phyloP scores from a whole-genome alignment of 2,797 vertebrate species.

The Microctenopoma stevenorrisi region DNA sequence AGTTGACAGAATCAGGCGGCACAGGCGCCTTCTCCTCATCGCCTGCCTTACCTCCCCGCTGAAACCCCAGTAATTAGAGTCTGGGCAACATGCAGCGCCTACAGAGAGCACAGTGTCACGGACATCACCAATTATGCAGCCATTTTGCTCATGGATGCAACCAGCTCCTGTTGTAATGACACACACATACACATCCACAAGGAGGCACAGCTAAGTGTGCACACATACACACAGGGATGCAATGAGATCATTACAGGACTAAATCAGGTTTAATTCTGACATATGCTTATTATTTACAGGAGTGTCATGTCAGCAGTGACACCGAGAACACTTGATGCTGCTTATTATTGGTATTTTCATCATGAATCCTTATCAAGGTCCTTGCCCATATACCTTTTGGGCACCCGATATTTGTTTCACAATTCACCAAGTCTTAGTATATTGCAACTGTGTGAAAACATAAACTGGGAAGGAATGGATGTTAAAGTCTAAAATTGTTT shows the following conservation, averaged over 20 bases:
- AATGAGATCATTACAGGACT: conserved; percentile 74
- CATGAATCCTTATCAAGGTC: conserved; percentile 52
- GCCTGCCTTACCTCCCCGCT: conserved; percentile 78
- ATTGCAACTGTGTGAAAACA: conserved; percentile 16
- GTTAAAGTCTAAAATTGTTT: conserved; percentile 28
- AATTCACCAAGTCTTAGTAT: conserved; percentile 4
- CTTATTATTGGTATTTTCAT: conserved; percentile 70
- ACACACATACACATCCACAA: conserved; percentile 56
- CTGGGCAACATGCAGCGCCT: conserved; percentile 83
- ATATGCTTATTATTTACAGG: conserved; percentile 76
- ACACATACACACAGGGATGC: conserved; percentile 48
- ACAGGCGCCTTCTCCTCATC: conserved; percentile 71
- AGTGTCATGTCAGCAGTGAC: conserved; percentile 70
- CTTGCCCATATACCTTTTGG: conserved; percentile 38
- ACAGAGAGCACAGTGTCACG: conserved; percentile 84
- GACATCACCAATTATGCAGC: conserved; percentile 86
- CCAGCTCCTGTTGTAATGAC: conserved; percentile 75
- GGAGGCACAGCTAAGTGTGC: conserved; percentile 21
- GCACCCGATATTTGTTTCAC: conserved; percentile 30
- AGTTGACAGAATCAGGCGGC: conserved; percentile 83
- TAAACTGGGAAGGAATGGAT: not conserved
- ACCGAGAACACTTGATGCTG: conserved; percentile 48
- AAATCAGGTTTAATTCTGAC: conserved; percentile 77
- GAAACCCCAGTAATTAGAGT: conserved; percentile 85
- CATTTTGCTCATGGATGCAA: conserved; percentile 84